Base-by-base conservation (phyloP, 2,797 vertebrate species). In the Carcharodon carcharias region DNA sequence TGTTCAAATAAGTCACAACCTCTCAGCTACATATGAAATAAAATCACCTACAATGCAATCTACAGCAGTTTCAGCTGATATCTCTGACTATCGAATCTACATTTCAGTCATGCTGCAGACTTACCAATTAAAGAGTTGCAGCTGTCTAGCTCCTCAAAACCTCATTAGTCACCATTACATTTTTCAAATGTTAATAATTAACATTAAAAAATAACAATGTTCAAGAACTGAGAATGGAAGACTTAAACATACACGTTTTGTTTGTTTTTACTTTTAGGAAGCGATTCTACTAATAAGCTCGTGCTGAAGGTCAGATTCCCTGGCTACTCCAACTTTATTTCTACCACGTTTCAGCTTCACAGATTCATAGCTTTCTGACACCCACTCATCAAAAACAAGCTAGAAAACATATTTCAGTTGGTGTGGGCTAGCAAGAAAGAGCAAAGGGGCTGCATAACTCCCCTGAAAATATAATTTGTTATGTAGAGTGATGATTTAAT, bases 101-200 rank as follows among this genome's bases (percentile, higher is more conserved):
- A 69, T 88, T 67, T 67, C 88, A 96, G 67, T 95, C 96, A 96
- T 58, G 56, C 96, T 91, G 96, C 85, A 88, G 89, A 96, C 91
- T 96, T 91, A 95, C 77, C 95, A 96, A 96, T 56, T 95, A 94
- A 96, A 89, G 69, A n/a, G 93, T 80, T 56, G 95, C 97, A 98
- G 97, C 97, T 98, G 97, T 97, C 96, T 96, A 82, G 56, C 56
- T 77, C 91, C 94, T 96, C 56, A 97, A 96, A 80, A 97, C 97
- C 71, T 96, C 95, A 96, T 96, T 96, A 97, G 82, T 96, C 28
- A 93, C 88, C 65, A 31, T 28, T 9, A 50, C 45, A 28, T 69
- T 71, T 94, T 69, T 95, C 0, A 54, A 71, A 71, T 50, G 40
- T 6, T 71, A 28, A 95, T 71, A 71, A 54, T 95, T 40, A 71